Evolutionary conservation across 2,888 invertebrate species (phyloP).

Genomic region (Augochlorella aurata): DNA sequence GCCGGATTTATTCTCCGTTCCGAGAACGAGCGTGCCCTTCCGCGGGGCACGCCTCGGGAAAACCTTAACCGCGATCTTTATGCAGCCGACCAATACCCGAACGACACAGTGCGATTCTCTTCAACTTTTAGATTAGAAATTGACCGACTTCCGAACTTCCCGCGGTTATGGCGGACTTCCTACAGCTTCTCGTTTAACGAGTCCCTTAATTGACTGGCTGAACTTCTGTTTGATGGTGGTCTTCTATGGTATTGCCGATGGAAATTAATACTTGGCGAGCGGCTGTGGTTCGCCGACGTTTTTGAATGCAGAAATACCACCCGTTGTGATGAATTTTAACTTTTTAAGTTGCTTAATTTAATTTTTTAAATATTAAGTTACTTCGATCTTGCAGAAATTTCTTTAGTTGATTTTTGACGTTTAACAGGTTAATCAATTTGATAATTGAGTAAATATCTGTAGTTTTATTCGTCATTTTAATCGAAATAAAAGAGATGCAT

Average conservation of each 20-base stretch:
- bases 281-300: neutral
- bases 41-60: neutral
- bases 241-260: neutral
- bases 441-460: too few relatives aligned
- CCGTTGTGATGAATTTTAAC: too few relatives aligned
- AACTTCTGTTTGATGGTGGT: neutral
- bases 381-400: too few relatives aligned
- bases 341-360: too few relatives aligned
- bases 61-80: neutral
- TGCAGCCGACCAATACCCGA: neutral
- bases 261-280: too few relatives aligned
- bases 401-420: too few relatives aligned
- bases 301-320: too few relatives aligned
- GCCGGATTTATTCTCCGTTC: conserved; percentile 10
- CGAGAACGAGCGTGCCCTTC: neutral
- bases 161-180: neutral
- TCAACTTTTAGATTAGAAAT: neutral
- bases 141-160: neutral
- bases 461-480: too few relatives aligned
- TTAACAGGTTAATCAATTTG: too few relatives aligned
- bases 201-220: neutral
- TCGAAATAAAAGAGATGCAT: too few relatives aligned
- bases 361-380: too few relatives aligned
- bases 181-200: neutral
- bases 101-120: conserved; percentile 5